Evolutionary conservation across 2,113 vertebrate genomes (phyloP).

Genomic region (Murina feae): DNA sequence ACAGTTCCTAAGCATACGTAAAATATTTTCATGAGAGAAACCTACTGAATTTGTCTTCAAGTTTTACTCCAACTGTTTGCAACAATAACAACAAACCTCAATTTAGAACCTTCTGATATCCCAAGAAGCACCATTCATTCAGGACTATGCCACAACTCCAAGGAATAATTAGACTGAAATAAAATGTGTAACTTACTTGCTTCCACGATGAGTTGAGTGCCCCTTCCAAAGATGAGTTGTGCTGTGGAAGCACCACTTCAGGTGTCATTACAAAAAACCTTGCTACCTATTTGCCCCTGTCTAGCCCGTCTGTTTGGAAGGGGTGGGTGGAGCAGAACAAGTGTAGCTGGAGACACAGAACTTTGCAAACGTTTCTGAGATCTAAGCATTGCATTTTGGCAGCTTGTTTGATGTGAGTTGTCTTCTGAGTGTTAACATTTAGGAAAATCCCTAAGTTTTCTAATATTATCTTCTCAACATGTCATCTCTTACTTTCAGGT

Average conservation of each 20-base stretch:
- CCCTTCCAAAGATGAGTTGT: slow-evolving; percentile 11
- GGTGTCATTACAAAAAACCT: slow-evolving; percentile 22
- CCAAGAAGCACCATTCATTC: neutral
- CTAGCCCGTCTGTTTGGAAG: neutral
- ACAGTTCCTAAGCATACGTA: neutral
- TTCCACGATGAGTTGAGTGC: slow-evolving; percentile 21
- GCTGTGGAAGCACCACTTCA: neutral
- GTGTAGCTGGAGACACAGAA: neutral
- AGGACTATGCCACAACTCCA: neutral
- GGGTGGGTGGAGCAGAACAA: neutral
- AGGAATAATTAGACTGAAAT: neutral
- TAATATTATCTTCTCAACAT: neutral
- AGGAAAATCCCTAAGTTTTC: slow-evolving; percentile 39
- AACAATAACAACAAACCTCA: neutral
- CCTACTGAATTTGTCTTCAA: neutral
- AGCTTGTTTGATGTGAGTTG: slow-evolving; percentile 20
- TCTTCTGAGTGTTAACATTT: slow-evolving; percentile 28
- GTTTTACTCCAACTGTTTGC: neutral
- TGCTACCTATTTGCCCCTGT: neutral
- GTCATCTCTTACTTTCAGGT: neutral
- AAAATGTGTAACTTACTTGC: slow-evolving; percentile 36
- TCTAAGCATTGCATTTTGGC: slow-evolving; percentile 6
- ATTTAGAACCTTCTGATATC: neutral
- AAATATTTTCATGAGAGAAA: slow-evolving; percentile 43
- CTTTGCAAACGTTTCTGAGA: neutral